Base-by-base conservation (phyloP, 2,888 invertebrate species). In the Nipponacmea schrenckii region DNA sequence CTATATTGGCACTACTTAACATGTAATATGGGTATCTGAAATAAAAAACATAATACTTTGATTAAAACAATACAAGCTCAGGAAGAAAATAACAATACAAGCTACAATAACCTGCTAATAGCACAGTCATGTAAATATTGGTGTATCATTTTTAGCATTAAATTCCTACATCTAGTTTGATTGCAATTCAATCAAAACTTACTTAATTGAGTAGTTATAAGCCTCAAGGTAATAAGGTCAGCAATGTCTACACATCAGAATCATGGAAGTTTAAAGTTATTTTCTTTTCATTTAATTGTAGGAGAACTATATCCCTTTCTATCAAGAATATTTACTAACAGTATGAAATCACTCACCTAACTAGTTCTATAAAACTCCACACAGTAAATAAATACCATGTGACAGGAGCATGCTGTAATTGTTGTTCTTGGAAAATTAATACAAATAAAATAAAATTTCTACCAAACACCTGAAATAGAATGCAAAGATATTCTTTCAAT, bases 21-120 rank as follows among this genome's bases (percentile, higher is more conserved):
- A 97, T 93, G 90, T 98, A 98, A 89, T 94, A 98, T 0, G 97
- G 97, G 90, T 97, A 98, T 83, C 97, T 95, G 77, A 39, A 81
- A 78, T 65, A 68, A 0, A 62, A 71, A 65, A 70, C 8, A 39
- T 0, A 15, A 68, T 31, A 27, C n/a, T 0, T 12, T 26, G 0
- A 15, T 20, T 17, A 27, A n/a, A 12, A 64, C 66, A 67, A 64
- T 2, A 20, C n/a, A 20, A 64, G 64, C n/a, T 3, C 2, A 7
- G 27, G 14, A 48, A 67, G 48, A 17, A 76, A 74, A 72, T 67
- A 8, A 31, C 20, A 1, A 24, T 31, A n/a, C n/a, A n/a, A 31
- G 31, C 5, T 3, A 31, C 31, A 31, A 31, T 31, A 31, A 5
- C 31, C 31, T 31, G 5, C 31, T 31, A 2, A 31, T 5, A 31